These are phyloP conservation scores for Noturus placidus DNA, from an alignment of 2,113 vertebrate genomes.

Conservation along the genomic window DNA sequence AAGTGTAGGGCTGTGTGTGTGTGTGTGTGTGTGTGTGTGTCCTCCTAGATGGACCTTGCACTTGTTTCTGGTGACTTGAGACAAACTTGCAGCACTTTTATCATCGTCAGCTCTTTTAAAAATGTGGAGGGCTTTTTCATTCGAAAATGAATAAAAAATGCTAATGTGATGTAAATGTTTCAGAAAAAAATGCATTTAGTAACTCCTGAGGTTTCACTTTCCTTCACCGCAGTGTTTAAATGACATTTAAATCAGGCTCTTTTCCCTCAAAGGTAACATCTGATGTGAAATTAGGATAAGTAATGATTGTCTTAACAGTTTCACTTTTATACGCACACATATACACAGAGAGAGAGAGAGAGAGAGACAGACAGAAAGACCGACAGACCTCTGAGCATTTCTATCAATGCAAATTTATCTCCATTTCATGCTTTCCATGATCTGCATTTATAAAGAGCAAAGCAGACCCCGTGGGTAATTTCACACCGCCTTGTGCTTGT, in stretches of 20 bases:
- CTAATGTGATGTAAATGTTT: not conserved
- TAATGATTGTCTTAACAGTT: not conserved
- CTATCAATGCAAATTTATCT: not conserved
- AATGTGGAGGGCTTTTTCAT: not conserved
- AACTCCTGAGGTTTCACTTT: not conserved
- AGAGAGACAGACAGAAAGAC: not conserved
- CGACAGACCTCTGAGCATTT: not conserved
- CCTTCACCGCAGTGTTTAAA: not conserved
- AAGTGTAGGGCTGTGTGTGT: not conserved
- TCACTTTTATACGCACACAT: not conserved
- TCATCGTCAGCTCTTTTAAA: not conserved
- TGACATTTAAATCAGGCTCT: conserved; percentile 11
- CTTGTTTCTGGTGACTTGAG: not conserved
- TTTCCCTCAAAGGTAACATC: not conserved
- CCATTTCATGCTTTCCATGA: not conserved
- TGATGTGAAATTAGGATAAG: not conserved
- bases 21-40: conserved; percentile 1
- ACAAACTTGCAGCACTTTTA: not conserved
- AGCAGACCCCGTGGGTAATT: not conserved
- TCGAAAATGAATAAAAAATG: not conserved
- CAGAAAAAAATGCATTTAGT: not conserved
- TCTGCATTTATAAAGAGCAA: not conserved
- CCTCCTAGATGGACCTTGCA: not conserved
- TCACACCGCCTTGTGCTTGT: not conserved
- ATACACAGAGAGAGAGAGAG: not conserved